Evolutionary conservation across 2,113 vertebrate species (phyloP), one percentile per base, ranked within the genome.

Genomic region (Phaethornis superciliosus): DNA sequence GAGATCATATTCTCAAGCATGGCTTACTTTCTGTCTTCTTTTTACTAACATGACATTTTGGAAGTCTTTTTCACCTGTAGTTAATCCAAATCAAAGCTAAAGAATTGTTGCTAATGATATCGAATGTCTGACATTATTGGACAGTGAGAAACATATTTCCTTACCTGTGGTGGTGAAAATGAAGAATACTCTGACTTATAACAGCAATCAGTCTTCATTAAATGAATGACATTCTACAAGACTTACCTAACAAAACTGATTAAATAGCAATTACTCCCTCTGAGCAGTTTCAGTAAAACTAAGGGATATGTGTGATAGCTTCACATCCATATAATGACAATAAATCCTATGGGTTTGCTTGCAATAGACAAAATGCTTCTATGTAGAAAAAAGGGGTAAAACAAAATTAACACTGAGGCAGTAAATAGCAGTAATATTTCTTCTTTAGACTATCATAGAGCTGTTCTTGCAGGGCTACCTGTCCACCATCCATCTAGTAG

Each of bases 131-230:
- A 60, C 55, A 52, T 63, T 55, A 71, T 4, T 74, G 52, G 37
- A 52, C 33, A 81, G 28, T 1, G 3, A 72, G 80, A 90, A 86
- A 80, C 42, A 27, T 20, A 79, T 77, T 77, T 81, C 44, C 81
- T 93, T 92, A 75, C 19, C n/a, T 37, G 27, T 81, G 52, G 37
- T 70, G 24, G 47, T 86, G 60, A 86, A 59, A 67, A 81, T 77
- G 71, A 94, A 59, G 40, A 80, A 70, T 70, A 92, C 62, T 94
- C 47, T 71, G 37, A 83, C 52, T 85, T 94, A 35, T 60, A 33
- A 90, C 90, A 85, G 82, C 60, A 92, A 84, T 81, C n/a, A 74
- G 55, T 81, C 88, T 86, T 81, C 78, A 51, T 47, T 78, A 88
- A 88, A 81, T 78, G 23, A 70, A 32, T 64, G 60, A 60, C 16